Percentiles rank a stretch among this genome's conserved stretches.
Conservation (phyloP, 2,113 vertebrate species). For the Larimichthys polyactis region DNA sequence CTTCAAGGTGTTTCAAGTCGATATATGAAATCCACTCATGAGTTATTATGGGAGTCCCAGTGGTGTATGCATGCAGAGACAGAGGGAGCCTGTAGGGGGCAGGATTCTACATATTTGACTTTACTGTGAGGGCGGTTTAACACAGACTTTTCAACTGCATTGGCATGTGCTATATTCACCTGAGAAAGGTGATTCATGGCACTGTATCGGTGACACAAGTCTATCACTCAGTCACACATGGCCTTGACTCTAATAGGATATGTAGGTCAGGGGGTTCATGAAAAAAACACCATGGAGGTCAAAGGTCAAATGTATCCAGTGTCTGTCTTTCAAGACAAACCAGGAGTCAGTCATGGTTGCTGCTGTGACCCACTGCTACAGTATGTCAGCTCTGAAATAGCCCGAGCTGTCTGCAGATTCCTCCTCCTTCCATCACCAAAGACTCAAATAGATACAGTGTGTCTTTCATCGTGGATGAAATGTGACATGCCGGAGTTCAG, state of each 20-base stretch:
- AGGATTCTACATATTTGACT: neutral
- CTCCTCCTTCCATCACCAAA: neutral
- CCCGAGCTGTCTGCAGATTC: conserved; percentile 34
- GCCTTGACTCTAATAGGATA: conserved; percentile 44
- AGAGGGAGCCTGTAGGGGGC: neutral
- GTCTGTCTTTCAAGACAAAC: conserved; percentile 21
- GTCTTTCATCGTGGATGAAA: neutral
- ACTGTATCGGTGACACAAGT: neutral
- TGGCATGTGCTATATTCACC: neutral
- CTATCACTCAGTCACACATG: conserved; percentile 10
- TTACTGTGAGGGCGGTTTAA: neutral
- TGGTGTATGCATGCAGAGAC: neutral
- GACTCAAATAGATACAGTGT: conserved; percentile 25
- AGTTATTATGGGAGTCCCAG: conserved; percentile 10
- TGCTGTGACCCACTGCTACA: conserved; percentile 20
- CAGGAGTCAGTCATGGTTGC: conserved; percentile 11
- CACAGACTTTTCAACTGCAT: neutral
- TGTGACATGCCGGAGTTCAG: neutral
- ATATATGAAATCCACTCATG: conserved; percentile 6
- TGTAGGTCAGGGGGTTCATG: conserved; percentile 11
- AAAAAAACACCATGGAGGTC: conserved; percentile 2
- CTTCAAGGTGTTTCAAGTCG: conserved; percentile 26
- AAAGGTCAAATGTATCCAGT: conserved; percentile 45
- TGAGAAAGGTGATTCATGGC: conserved; percentile 1
- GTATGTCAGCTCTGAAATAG: conserved; percentile 54